Evolutionary conservation across 2,113 vertebrate species (phyloP).

Genomic region (Diphyllodes magnificus): DNA sequence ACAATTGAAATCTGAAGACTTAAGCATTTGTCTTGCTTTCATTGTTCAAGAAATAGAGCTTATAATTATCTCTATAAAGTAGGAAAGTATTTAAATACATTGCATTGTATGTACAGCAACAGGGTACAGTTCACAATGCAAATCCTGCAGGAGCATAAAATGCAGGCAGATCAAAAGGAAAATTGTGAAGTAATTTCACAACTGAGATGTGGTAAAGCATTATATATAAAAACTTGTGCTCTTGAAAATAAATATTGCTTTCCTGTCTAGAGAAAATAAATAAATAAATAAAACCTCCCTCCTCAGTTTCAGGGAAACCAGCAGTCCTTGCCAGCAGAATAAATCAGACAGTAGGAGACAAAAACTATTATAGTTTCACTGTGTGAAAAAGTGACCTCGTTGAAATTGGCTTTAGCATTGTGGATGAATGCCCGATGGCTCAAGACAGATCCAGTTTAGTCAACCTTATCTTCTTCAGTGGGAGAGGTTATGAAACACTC

Average conservation of each 20-base stretch:
- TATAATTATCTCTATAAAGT: conserved; percentile 51
- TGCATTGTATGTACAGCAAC: conserved; percentile 4
- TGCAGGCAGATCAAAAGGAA: neutral
- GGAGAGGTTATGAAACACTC: conserved; percentile 39
- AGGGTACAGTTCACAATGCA: neutral
- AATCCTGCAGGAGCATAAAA: neutral
- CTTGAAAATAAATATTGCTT: neutral
- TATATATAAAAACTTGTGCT: neutral
- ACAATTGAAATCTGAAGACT: conserved; percentile 21
- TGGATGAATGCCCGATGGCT: conserved; percentile 48
- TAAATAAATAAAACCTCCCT: neutral
- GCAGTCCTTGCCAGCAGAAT: conserved; percentile 46
- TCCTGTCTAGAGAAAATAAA: neutral
- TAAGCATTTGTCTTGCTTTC: conserved; percentile 18
- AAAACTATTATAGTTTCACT: conserved; percentile 42
- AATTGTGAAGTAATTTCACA: neutral
- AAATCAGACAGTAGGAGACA: conserved; percentile 62
- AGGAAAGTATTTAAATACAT: conserved; percentile 37
- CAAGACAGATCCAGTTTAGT: conserved; percentile 51
- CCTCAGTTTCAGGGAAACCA: conserved; percentile 23
- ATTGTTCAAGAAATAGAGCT: conserved; percentile 51
- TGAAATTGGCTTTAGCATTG: conserved; percentile 48
- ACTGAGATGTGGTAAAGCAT: neutral
- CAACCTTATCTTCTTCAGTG: conserved; percentile 38
- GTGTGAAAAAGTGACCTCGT: conserved; percentile 52